Evolutionary conservation across 1,140 invertebrate species (phyloP).

Genomic region (Prorops nasuta): DNA sequence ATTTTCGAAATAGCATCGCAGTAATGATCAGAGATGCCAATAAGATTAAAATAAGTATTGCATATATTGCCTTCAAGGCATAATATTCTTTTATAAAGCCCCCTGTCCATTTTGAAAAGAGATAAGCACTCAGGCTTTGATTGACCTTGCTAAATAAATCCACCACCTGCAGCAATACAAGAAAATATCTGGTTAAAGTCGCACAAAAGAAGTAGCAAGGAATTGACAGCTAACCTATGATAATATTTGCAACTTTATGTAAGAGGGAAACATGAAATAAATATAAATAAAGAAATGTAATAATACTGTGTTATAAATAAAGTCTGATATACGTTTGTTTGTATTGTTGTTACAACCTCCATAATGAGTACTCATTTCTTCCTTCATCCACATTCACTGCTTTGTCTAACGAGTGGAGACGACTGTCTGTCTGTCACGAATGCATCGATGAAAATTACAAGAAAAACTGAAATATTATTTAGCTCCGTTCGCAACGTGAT

Average conservation of each 20-base stretch:
- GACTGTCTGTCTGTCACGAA: conserved; percentile 12
- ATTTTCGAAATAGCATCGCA: conserved; percentile 44
- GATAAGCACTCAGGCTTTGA: conserved; percentile 39
- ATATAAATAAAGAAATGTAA: no score
- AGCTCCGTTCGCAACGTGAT: no score
- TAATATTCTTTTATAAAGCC: conserved; percentile 43
- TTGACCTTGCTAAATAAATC: conserved; percentile 46
- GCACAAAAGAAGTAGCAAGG: no score
- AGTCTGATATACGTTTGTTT: no score
- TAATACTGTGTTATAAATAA: no score
- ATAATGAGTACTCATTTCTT: conserved; percentile 46
- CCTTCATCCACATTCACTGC: conserved; percentile 4
- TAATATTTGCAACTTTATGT: no score
- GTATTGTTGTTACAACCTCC: conserved; percentile 41
- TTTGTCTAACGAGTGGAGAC: conserved; percentile 1
- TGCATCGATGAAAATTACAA: conserved; percentile 12
- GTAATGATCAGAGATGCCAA: conserved; percentile 26
- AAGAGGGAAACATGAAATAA: no score
- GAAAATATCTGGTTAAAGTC: conserved; percentile 1
- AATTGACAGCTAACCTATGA: not conserved
- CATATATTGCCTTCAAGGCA: conserved; percentile 34
- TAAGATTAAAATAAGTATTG: conserved; percentile 20
- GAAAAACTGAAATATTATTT: not conserved
- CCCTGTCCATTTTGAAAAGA: conserved; percentile 48
- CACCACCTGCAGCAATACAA: conserved; percentile 34